phyloP scores from a whole-genome alignment of 2,797 vertebrate genomes.

The Scolopax bukidnonensis region DNA sequence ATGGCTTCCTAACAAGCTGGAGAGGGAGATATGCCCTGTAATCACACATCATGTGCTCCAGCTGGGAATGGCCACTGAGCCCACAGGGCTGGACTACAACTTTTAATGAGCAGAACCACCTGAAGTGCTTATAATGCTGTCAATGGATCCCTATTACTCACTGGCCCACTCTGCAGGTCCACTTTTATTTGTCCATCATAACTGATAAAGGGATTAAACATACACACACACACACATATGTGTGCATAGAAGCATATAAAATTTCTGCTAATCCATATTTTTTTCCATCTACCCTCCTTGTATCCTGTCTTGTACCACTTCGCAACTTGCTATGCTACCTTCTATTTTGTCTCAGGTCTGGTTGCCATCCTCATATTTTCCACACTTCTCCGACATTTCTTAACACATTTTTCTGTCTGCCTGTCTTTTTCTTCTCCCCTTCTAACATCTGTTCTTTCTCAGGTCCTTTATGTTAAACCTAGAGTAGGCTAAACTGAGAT shows the following conservation, averaged over 20 bases:
- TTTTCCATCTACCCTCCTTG: neutral
- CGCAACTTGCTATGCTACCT: neutral
- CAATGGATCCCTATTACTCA: neutral
- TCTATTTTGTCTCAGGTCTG: neutral
- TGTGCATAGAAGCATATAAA: neutral
- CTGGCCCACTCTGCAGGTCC: neutral
- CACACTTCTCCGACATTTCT: neutral
- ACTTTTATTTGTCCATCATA: neutral
- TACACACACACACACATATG: neutral
- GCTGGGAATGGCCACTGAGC: neutral
- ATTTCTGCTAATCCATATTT: neutral
- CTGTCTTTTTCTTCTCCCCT: neutral
- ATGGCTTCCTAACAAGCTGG: neutral
- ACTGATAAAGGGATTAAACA: neutral
- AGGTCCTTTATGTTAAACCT: neutral
- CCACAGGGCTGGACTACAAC: neutral
- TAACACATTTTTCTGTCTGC: neutral
- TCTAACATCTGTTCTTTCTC: neutral
- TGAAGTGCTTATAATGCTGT: neutral
- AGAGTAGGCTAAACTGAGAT: neutral
- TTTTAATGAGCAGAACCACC: neutral
- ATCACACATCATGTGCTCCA: fast-evolving
- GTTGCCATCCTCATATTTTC: neutral
- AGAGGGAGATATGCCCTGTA: neutral
- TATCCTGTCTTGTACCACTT: neutral